Base-by-base conservation (phyloP, 2,797 vertebrate species). In the Coregonus sp. region DNA sequence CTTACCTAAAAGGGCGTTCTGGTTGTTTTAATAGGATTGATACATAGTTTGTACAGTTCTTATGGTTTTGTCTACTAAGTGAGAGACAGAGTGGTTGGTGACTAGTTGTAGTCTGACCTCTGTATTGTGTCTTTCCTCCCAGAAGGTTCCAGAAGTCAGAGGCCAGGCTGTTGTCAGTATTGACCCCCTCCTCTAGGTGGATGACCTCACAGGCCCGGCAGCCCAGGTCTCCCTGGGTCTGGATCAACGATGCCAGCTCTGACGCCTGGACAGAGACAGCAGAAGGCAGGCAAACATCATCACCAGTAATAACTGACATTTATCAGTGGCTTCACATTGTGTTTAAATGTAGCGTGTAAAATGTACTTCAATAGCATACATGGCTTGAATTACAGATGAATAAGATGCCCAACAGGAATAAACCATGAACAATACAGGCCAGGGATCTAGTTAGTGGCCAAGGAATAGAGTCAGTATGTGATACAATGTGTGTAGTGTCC, bases 71-170 rank as follows among this genome's bases (percentile, higher is more conserved):
- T 59, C 35, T 25, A 47, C 52, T 16, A 33, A 56, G 71, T 33
- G 59, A 15, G 18, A 29, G 37, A 47, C 35, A 63, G 59, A 66
- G 37, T 67, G 25, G 40, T 47, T 47, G 40, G 40, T 47, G 40
- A 47, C 40, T 11, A 2, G 15, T 74, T 59, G 16, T 72, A 40
- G 11, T 73, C 87, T 82, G 3, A 95, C 95, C 94, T 92, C 85
- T 86, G 88, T 94, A 95, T 0, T 85, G 87, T 1, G 76, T 79
- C 75, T 87, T 83, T 82, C 94, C 95, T 74, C 94, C 94, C 0
- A 96, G 89, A 72, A 94, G 87, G 25, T 82, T 89, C 95, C 95
- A 96, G 88, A 96, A 95, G 75, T 93, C 93, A 40, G 81, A 73
- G 2, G 92, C 86, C 73, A 81, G 83, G 31, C 50, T 73, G 75